phyloP scores from a whole-genome alignment of 1,140 invertebrate genomes.

The Pseudomyrmex concolor region DNA sequence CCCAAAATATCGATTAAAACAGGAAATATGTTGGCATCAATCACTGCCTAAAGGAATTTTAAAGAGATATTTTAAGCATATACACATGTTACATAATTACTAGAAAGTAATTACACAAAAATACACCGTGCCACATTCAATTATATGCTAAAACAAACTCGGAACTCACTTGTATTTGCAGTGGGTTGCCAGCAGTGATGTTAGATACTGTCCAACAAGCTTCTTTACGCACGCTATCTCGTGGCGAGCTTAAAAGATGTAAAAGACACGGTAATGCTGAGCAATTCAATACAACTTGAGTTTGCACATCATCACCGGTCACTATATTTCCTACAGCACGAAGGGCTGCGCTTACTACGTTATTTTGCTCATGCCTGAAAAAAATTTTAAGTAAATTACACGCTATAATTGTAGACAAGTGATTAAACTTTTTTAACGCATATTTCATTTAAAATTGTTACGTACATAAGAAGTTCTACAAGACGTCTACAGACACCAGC shows the following conservation, averaged over 20 bases:
- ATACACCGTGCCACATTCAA: neutral
- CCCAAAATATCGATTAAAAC: slow-evolving; percentile 95
- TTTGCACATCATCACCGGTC: slow-evolving; percentile 98
- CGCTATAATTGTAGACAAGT: neutral
- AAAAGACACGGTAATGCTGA: slow-evolving; percentile 94
- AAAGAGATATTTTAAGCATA: slow-evolving; percentile 53
- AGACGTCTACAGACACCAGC: slow-evolving; percentile 97
- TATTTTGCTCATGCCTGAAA: slow-evolving; percentile 93
- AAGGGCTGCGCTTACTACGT: slow-evolving; percentile 97
- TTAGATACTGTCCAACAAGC: slow-evolving; percentile 99
- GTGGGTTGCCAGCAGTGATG: slow-evolving; percentile 97
- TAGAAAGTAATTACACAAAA: neutral
- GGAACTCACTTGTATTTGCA: slow-evolving; percentile 93
- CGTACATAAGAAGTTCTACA: slow-evolving; percentile 96
- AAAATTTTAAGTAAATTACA: neutral
- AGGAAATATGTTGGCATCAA: slow-evolving; percentile 98
- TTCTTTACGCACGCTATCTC: slow-evolving; percentile 97
- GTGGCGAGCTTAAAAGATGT: slow-evolving; percentile 91
- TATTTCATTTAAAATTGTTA: slow-evolving; percentile 48
- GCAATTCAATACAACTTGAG: slow-evolving; percentile 97
- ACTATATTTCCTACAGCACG: slow-evolving; percentile 99
- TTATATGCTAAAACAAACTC: neutral
- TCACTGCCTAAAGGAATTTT: slow-evolving; percentile 91
- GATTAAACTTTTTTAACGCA: neutral
- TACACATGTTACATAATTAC: neutral